These are phyloP conservation scores for Atractosteus spatula DNA, from an alignment of 2,113 vertebrate species.

Conservation along the genomic window DNA sequence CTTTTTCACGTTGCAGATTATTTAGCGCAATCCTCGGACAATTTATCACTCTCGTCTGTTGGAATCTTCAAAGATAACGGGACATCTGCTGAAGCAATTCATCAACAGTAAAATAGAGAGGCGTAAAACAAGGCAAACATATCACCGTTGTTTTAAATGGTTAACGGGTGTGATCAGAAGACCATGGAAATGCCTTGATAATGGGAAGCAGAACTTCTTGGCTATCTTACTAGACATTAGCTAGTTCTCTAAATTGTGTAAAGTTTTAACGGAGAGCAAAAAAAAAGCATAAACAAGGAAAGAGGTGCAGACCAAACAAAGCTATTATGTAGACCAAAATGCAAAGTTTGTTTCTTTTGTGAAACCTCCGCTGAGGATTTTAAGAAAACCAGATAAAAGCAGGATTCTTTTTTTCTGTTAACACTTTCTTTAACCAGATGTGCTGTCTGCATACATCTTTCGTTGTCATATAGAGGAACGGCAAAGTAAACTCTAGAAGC, in stretches of 20 bases:
- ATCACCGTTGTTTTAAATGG: conserved; percentile 65
- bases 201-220: conserved; percentile 70
- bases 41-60: conserved; percentile 85
- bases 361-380: no score
- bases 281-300: conserved; percentile 27
- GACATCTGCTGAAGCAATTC: conserved; percentile 90
- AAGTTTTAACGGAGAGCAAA: conserved; percentile 20
- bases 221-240: conserved; percentile 35
- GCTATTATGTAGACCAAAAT: not conserved
- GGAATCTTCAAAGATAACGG: conserved; percentile 88
- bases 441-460: no score
- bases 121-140: conserved; percentile 75
- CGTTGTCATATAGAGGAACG: no score
- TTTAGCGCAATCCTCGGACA: conserved; percentile 70
- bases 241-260: conserved; percentile 38
- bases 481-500: no score
- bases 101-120: conserved; percentile 82
- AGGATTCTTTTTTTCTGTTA: no score
- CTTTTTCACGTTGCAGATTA: conserved; percentile 66
- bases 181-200: conserved; percentile 71
- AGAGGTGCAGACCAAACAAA: not conserved
- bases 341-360: no score
- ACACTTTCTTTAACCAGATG: no score
- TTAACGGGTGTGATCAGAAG: conserved; percentile 76
- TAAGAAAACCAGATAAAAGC: no score